phyloP scores from a whole-genome alignment of 2,797 vertebrate genomes.

The Pagetopsis macropterus region DNA sequence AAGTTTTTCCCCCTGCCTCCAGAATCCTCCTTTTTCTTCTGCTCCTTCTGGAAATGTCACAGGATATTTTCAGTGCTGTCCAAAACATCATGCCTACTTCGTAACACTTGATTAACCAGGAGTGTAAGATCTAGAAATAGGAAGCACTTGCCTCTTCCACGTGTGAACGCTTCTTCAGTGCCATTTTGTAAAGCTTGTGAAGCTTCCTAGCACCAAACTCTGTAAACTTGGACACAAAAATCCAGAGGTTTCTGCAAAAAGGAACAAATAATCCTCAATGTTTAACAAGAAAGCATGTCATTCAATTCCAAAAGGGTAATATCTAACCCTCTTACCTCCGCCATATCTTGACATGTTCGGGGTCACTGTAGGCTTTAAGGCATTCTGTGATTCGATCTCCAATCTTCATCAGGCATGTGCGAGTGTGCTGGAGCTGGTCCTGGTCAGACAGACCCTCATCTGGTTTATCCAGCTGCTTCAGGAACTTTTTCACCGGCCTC shows the following conservation, averaged over 20 bases:
- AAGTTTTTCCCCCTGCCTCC: conserved; percentile 87
- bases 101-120: neutral
- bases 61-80: neutral
- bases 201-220: conserved; percentile 98
- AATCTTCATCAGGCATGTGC: conserved; percentile 95
- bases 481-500: conserved; percentile 98
- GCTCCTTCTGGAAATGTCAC: conserved; percentile 85
- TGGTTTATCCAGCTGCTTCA: conserved; percentile 98
- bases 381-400: conserved; percentile 98
- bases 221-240: conserved; percentile 99
- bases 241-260: conserved; percentile 94
- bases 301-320: neutral
- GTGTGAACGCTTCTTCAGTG: conserved; percentile 95
- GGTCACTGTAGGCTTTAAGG: conserved; percentile 96
- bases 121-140: neutral
- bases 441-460: conserved; percentile 94
- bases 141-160: conserved; percentile 88
- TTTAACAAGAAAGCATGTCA: neutral
- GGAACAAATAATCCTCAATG: neutral
- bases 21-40: conserved; percentile 93
- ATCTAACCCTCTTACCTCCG: conserved; percentile 82
- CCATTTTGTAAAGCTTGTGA: conserved; percentile 99
- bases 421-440: conserved; percentile 97
- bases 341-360: conserved; percentile 95
- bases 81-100: neutral